Base-by-base conservation (phyloP, 1,140 invertebrate species). In the Neodiprion fabricii region DNA sequence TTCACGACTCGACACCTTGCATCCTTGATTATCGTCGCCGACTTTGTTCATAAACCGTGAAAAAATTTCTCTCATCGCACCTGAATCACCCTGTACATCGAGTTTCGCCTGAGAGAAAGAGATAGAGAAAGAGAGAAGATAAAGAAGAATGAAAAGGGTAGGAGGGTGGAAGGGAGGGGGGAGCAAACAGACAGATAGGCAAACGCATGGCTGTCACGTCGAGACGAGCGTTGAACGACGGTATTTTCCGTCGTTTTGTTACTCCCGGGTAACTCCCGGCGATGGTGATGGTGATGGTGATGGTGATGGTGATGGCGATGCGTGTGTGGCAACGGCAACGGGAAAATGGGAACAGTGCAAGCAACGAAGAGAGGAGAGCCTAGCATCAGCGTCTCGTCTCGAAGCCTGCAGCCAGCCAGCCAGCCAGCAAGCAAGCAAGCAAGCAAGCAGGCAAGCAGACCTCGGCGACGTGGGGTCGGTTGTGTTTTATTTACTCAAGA, bases 401-500 rank as follows among this genome's bases (percentile, higher is more conserved):
- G 28, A 40, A 40, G 28, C 50, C 48, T 47, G 71, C 53, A 72
- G 53, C 71, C 17, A 67, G 12, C 9, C 17, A 67, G 12, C 9
- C 70, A 72, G 53, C 70, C 61, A 73, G 65, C 28, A 67, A 17
- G 71, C 70, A 53, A 65, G 70, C 14, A 23, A 17, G 69, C 23
- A n/a, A 40, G 69, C 23, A n/a, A 77, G 77, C 79, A 80, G 80
- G 82, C 61, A 68, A 73, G 53, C 11, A 75, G 70, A 72, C 14
- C 53, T 23, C 83, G 74, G 76, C 53, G 85, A 80, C 11, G 80
- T 81, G 82, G 82, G 67, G 80, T 82, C 79, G 81, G 76, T 86
- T 82, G 83, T 86, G 83, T 86, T 88, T 88, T 88, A 87, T 88
- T 88, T 88, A 87, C 85, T 85, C 82, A 88, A 88, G 87, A 87